Base-by-base conservation (phyloP, 2,797 vertebrate species). In the Cercopithecus mitis region DNA sequence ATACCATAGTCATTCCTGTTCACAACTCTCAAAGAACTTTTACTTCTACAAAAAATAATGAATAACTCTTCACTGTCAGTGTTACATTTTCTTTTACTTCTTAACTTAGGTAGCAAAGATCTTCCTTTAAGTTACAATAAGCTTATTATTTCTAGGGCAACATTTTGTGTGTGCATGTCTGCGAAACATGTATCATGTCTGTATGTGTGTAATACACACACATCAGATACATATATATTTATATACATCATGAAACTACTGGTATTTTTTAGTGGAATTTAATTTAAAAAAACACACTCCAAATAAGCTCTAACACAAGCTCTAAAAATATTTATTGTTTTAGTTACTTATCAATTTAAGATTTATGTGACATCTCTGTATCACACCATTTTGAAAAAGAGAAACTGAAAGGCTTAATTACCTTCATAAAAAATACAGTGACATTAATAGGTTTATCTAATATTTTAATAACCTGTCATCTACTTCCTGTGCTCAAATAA, bases 301-400 rank as follows among this genome's bases (percentile, higher is more conserved):
- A 93, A 95, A 85, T 15, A 61, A 85, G 67, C 41, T 43, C 41
- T 57, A 41, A 93, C 95, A 85, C 12, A 61, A 85, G 67, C 47
- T 43, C 41, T 57, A 45, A 57, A 76, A 55, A 61, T 30, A 19
- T 85, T 82, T 77, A 94, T 17, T 80, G 81, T 79, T 95, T 91
- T 2, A 50, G 25, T 84, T 91, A 84, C 19, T 92, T 47, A 79
- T 79, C 55, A 94, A 70, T 45, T 96, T 86, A 30, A 70, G 39
- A 84, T 82, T 86, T 77, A 39, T 15, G 58, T 58, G 19, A 93
- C 24, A 83, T 67, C 4, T 72, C 39, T 89, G 33, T 45, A 79
- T 82, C 17, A 67, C 30, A 92, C 8, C n/a, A 97, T 52, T 84
- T 75, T 61, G 47, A 81, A 89, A 96, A 87, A 84, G 33, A 92